A percentile compares a stretch with the other conserved stretches of the same genome.
These are phyloP conservation scores for Spilosoma lubricipeda DNA, from an alignment of 2,888 invertebrate genomes.

Conservation along the genomic window DNA sequence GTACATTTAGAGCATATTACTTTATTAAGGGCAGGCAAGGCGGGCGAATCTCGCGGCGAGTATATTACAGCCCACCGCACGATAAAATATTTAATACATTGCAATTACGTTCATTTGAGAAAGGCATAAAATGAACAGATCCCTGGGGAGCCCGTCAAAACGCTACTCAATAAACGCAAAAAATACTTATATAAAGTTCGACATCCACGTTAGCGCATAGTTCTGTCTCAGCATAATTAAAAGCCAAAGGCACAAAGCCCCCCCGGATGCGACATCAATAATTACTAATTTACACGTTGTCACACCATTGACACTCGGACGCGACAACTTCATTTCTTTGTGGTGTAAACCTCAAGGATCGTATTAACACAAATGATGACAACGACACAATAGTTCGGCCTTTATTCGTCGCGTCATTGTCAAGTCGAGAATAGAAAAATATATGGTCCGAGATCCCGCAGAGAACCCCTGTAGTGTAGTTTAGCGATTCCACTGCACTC, in stretches of 20 bases:
- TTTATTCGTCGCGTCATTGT: constrained; percentile 80
- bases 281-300: constrained; percentile 84
- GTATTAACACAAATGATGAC: constrained; percentile 86
- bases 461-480: constrained; percentile 76
- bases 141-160: constrained; percentile 69
- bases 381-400: constrained; percentile 76
- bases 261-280: constrained; percentile 77
- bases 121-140: constrained; percentile 73
- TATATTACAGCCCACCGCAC: constrained; percentile 65
- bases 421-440: constrained; percentile 80
- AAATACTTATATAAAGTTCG: constrained; percentile 54
- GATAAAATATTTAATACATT: constrained; percentile 79
- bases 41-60: constrained; percentile 72
- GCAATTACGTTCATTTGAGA: constrained; percentile 79
- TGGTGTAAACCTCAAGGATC: constrained; percentile 85
- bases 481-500: constrained; percentile 69
- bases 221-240: constrained; percentile 69
- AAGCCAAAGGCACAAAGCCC: constrained; percentile 72
- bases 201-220: constrained; percentile 70
- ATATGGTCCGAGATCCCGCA: constrained; percentile 77
- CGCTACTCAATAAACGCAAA: constrained; percentile 62
- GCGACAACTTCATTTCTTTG: constrained; percentile 82
- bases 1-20: constrained; percentile 85
- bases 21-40: constrained; percentile 82
- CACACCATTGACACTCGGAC: constrained; percentile 80